Base-by-base conservation (phyloP, 2,113 vertebrate species). In the Gasterosteus nipponicus region DNA sequence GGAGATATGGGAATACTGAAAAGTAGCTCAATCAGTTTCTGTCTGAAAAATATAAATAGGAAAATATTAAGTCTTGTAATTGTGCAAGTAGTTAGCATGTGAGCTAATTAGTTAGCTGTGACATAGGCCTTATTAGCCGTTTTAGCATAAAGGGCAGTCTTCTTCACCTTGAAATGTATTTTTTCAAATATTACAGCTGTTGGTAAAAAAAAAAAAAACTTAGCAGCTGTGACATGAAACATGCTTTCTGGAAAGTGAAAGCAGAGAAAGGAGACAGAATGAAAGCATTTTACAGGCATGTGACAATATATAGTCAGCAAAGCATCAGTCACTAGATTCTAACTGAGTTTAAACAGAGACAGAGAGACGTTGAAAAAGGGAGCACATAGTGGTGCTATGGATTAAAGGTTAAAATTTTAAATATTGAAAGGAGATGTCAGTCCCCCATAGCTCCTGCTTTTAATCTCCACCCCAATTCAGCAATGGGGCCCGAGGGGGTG, bases 351-450 rank as follows among this genome's bases (percentile, higher is more conserved):
- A 46, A 70, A 73, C 16, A 73, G 63, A 61, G 26, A 63, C 62
- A 61, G 67, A 75, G n/a, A 82, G 74, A 83, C 33, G 77, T n/a
- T 49, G 51, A 77, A 53, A 69, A 57, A 49, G 26, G 41, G 75
- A 75, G 69, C 79, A 56, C 72, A 77, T 57, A 26, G 68, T 26
- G n/a, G 54, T 49, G 65, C 33, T 73, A 75, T 75, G 77, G 71
- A 87, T 81, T 83, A 71, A 87, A 83, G 69, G 75, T 77, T 89
- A 88, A 89, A 86, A 89, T 86, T 79, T 92, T 87, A 90, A 91
- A 91, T 88, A 92, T 87, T 92, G 80, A 90, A 86, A 76, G 72
- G 75, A 69, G 71, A 69, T 46, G 68, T 73, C 73, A 76, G 75
- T 69, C 79, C 75, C 85, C 83, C 71, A 80, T 81, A 85, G 77